These are phyloP conservation scores for Eulithis testata DNA, from an alignment of 2,888 invertebrate species.

Conservation along the genomic window DNA sequence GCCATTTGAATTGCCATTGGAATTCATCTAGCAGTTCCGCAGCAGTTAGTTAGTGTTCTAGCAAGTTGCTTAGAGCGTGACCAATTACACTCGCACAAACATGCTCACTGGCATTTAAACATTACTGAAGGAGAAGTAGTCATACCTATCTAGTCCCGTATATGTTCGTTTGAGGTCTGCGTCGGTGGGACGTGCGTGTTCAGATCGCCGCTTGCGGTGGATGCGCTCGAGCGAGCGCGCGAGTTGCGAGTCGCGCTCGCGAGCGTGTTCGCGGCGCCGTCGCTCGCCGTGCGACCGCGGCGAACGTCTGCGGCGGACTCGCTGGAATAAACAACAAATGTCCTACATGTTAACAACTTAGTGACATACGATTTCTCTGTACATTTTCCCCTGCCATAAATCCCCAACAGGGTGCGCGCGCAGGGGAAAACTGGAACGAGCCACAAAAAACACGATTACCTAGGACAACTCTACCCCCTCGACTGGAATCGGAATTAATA, in stretches of 20 bases:
- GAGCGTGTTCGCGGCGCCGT: constrained; percentile 60
- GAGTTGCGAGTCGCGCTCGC: constrained; percentile 72
- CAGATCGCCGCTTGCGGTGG: constrained; percentile 76
- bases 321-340: constrained; percentile 48
- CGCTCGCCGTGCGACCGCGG: constrained; percentile 67
- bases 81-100: neutral
- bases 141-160: constrained; percentile 84
- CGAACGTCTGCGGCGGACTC: constrained; percentile 67
- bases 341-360: neutral
- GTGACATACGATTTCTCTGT: neutral
- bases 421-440: no score
- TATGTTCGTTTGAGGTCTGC: constrained; percentile 85
- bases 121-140: no score
- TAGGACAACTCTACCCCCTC: no score
- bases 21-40: no score
- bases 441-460: no score
- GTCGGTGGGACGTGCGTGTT: constrained; percentile 72
- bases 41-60: no score
- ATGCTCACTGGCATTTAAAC: neutral
- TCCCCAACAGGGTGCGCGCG: no score
- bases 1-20: no score
- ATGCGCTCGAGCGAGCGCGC: constrained; percentile 81
- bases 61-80: no score
- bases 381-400: no score
- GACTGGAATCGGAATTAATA: no score